phyloP scores from a whole-genome alignment of 2,113 vertebrate genomes.

The Rhizomys pruinosus region DNA sequence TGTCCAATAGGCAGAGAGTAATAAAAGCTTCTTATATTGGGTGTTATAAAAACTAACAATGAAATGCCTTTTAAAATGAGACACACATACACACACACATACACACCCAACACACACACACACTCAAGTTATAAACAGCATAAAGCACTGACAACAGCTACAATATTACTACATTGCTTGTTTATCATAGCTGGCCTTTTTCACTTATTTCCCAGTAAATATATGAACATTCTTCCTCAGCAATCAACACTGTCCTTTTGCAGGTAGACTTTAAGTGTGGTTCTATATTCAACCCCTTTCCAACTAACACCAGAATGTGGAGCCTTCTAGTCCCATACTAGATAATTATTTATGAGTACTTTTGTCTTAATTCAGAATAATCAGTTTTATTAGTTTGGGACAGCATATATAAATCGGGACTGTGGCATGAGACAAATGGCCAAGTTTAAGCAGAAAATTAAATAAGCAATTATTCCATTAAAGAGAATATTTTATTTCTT shows the following conservation, averaged over 20 bases:
- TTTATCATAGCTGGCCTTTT: neutral
- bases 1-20: neutral
- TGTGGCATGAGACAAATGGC: conserved; percentile 59
- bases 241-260: neutral
- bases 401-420: conserved; percentile 47
- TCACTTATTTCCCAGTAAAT: neutral
- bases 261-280: neutral
- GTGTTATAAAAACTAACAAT: conserved; percentile 28
- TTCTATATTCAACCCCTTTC: neutral
- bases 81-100: neutral
- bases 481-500: conserved; percentile 64
- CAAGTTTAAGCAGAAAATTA: conserved; percentile 71
- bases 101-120: too few relatives aligned
- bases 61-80: conserved; percentile 34
- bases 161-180: neutral
- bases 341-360: conserved; percentile 9
- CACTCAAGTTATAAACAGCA: neutral
- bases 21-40: neutral
- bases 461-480: conserved; percentile 77
- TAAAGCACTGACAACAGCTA: neutral
- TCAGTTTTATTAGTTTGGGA: conserved; percentile 37
- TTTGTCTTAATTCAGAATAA: conserved; percentile 47
- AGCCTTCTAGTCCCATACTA: neutral
- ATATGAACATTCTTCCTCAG: neutral
- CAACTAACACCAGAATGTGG: conserved; percentile 4